Evolutionary conservation across 2,797 vertebrate species (phyloP).

Genomic region (Anguilla marmorata): DNA sequence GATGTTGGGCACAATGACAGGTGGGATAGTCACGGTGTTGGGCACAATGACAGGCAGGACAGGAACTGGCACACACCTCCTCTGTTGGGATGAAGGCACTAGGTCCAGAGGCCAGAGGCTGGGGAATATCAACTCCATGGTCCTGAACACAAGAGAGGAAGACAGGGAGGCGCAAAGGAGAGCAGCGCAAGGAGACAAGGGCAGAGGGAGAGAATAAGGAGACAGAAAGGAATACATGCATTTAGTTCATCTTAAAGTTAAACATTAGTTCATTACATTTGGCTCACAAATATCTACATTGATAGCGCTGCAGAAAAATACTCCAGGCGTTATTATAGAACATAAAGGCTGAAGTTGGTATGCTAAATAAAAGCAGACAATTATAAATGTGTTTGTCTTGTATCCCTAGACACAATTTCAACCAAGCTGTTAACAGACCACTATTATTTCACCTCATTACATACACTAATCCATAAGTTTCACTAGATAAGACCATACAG

Average conservation of each 20-base stretch:
- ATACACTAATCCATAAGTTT: neutral
- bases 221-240: neutral
- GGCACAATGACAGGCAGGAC: neutral
- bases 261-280: neutral
- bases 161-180: neutral
- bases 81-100: constrained; percentile 73
- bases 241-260: neutral
- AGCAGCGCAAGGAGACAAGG: neutral
- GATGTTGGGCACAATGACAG: neutral
- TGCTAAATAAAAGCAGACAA: neutral
- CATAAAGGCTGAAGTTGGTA: neutral
- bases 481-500: neutral
- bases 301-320: neutral
- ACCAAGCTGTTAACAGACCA: neutral
- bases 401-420: too few relatives aligned
- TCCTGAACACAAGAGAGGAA: constrained; percentile 53
- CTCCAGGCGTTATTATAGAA: neutral
- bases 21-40: neutral
- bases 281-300: neutral
- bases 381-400: neutral
- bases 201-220: constrained; percentile 34
- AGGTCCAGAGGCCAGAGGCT: constrained; percentile 61
- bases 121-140: constrained; percentile 49
- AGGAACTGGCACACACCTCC: constrained; percentile 60
- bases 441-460: neutral